Evolutionary conservation across 2,888 invertebrate genomes (phyloP).

Genomic region (Drosophila mayaguana): DNA sequence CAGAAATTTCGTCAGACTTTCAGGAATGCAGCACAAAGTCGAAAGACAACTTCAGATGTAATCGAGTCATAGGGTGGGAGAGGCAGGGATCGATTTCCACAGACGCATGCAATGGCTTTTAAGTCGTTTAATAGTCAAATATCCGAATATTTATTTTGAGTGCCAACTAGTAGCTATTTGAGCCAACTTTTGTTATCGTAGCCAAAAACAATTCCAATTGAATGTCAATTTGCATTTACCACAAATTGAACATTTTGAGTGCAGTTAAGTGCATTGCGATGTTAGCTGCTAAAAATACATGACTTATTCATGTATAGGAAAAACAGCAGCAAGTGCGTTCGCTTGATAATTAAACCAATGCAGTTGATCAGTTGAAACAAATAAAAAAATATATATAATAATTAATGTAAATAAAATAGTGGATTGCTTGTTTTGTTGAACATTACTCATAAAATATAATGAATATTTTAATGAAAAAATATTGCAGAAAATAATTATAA

Average conservation of each 20-base stretch:
- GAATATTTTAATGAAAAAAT: too few relatives aligned
- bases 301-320: constrained; percentile 2
- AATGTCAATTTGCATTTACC: constrained; percentile 32
- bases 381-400: background rate
- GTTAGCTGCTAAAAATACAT: constrained; percentile 20
- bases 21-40: constrained; percentile 2
- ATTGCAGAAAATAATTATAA: too few relatives aligned
- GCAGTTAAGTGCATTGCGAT: constrained; percentile 41
- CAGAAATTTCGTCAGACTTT: constrained; percentile 1
- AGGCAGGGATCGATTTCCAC: background rate
- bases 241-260: constrained; percentile 43
- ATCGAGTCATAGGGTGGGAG: background rate
- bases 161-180: background rate
- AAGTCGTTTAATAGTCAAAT: background rate
- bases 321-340: background rate
- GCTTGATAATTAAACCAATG: background rate
- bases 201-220: constrained; percentile 7
- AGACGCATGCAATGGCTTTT: background rate
- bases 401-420: background rate
- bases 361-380: background rate
- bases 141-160: constrained; percentile 7
- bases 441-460: too few relatives aligned
- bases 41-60: too few relatives aligned
- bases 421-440: too few relatives aligned
- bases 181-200: constrained; percentile 5